These are phyloP conservation scores for Podabrus alpinus DNA, from an alignment of 2,888 invertebrate genomes.

Conservation along the genomic window DNA sequence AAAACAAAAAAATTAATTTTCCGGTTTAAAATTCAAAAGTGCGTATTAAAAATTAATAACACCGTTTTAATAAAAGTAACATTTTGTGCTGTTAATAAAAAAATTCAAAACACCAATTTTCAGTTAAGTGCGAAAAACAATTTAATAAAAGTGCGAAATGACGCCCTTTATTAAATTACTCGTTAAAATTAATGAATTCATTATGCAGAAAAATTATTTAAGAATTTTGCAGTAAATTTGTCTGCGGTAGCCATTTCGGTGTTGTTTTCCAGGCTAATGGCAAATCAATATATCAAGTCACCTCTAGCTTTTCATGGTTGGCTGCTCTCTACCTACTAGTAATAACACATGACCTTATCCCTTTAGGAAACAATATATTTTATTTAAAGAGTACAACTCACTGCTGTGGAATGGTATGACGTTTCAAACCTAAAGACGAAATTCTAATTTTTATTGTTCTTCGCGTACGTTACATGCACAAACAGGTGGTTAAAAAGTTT, in stretches of 20 bases:
- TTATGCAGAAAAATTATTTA: slow-evolving; percentile 26
- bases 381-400: slow-evolving; percentile 23
- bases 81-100: not conserved
- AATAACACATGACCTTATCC: slow-evolving; percentile 29
- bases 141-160: not conserved
- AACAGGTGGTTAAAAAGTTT: not conserved
- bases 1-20: not conserved
- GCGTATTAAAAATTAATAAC: not conserved
- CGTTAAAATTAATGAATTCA: slow-evolving; percentile 3
- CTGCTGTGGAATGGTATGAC: not conserved
- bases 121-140: not conserved
- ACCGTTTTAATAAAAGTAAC: not conserved
- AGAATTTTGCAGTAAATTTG: slow-evolving; percentile 32
- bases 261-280: slow-evolving; percentile 45
- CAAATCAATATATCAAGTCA: slow-evolving; percentile 46
- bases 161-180: not conserved
- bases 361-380: slow-evolving; percentile 27
- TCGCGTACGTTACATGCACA: not conserved
- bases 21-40: not conserved
- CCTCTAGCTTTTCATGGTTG: slow-evolving; percentile 45
- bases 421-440: not conserved
- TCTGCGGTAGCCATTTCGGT: slow-evolving; percentile 34
- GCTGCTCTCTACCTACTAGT: slow-evolving; percentile 29
- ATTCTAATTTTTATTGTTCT: not conserved
- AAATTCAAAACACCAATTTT: not conserved